phyloP scores from a whole-genome alignment of 2,113 vertebrate species.

The Thermophis baileyi region DNA sequence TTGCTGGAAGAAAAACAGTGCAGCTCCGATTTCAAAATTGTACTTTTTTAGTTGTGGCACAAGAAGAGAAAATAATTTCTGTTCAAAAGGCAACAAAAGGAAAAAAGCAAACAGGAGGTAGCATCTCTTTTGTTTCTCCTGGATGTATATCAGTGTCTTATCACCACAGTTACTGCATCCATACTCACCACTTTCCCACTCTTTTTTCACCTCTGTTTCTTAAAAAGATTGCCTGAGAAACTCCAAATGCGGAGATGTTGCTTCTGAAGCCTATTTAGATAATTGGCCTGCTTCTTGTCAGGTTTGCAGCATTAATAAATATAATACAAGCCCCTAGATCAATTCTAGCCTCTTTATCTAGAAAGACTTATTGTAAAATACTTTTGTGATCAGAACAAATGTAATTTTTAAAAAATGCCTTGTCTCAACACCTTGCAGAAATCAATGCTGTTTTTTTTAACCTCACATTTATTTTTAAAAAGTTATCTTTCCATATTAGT shows the following conservation, averaged over 20 bases:
- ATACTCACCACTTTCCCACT: not conserved
- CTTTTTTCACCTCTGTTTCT: not conserved
- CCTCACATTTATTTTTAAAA: not conserved
- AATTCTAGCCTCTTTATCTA: not conserved
- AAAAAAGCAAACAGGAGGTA: not conserved
- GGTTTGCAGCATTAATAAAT: not conserved
- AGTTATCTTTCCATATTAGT: not conserved
- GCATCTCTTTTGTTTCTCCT: not conserved
- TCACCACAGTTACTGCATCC: not conserved
- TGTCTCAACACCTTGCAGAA: not conserved
- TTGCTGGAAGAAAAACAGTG: not conserved
- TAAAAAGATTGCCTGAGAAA: not conserved
- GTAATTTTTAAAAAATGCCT: not conserved
- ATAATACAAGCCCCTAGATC: not conserved
- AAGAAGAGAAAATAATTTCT: not conserved
- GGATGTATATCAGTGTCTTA: not conserved
- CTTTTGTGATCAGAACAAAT: not conserved
- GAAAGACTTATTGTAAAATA: conserved; percentile 1
- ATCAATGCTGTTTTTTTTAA: not conserved
- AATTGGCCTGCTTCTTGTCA: not conserved
- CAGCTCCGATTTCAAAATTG: not conserved
- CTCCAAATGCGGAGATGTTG: not conserved
- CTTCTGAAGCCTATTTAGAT: not conserved
- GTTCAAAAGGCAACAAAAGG: not conserved
- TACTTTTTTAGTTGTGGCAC: not conserved